These are phyloP conservation scores for Drosophila monieri DNA, from an alignment of 2,888 invertebrate genomes.

Conservation along the genomic window DNA sequence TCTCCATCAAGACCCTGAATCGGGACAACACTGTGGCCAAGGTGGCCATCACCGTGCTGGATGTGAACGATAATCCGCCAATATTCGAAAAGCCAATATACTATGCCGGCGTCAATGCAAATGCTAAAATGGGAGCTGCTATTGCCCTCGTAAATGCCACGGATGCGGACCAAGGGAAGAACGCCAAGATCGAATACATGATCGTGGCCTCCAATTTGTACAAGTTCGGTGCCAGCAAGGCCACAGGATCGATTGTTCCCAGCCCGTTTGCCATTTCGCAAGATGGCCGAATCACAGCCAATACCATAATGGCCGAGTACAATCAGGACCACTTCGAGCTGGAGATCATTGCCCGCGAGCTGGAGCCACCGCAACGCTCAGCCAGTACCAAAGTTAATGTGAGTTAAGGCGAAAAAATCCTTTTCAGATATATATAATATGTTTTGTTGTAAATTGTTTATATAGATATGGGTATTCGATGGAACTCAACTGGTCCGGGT, in stretches of 20 bases:
- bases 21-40: constrained; percentile 89
- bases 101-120: constrained; percentile 89
- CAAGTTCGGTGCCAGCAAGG: constrained; percentile 89
- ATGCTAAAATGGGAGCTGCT: constrained; percentile 90
- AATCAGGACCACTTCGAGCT: constrained; percentile 94
- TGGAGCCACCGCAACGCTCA: constrained; percentile 90
- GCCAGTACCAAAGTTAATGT: constrained; percentile 92
- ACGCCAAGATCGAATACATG: constrained; percentile 92
- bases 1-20: constrained; percentile 84
- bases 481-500: constrained; percentile 92
- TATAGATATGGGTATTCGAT: constrained; percentile 95
- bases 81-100: constrained; percentile 86
- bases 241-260: constrained; percentile 93
- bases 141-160: constrained; percentile 90
- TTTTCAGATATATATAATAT: not conserved
- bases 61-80: constrained; percentile 94
- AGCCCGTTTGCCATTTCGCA: constrained; percentile 88
- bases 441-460: constrained; percentile 5
- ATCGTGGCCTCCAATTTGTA: constrained; percentile 92
- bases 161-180: constrained; percentile 93
- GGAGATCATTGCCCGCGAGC: constrained; percentile 92
- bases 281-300: constrained; percentile 86
- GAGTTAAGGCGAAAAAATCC: constrained; percentile 76
- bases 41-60: constrained; percentile 89
- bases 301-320: constrained; percentile 93